phyloP scores from a whole-genome alignment of 2,888 invertebrate genomes.

The Villa cingulata region DNA sequence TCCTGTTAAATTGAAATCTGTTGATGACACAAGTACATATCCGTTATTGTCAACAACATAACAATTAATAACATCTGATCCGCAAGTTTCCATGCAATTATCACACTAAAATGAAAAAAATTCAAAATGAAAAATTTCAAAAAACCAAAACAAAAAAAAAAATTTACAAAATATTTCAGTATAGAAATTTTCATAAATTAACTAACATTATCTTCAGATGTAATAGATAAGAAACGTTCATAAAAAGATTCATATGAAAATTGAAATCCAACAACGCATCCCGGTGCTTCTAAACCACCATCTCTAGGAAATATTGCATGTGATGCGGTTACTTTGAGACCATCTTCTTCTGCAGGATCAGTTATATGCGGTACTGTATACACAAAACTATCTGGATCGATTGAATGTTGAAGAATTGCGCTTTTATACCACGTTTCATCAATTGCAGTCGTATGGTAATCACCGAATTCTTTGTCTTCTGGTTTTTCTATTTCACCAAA shows the following conservation, averaged over 20 bases:
- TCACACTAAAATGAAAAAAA: slow-evolving; percentile 31
- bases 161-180: no score
- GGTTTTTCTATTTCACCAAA: slow-evolving; percentile 43
- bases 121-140: not conserved
- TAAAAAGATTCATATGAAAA: slow-evolving; percentile 59
- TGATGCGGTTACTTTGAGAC: slow-evolving; percentile 62
- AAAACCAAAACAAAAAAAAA: not conserved
- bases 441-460: slow-evolving; percentile 58
- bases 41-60: slow-evolving; percentile 88
- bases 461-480: slow-evolving; percentile 53
- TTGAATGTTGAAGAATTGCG: slow-evolving; percentile 71
- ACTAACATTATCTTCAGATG: slow-evolving; percentile 38
- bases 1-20: slow-evolving; percentile 54
- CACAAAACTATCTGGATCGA: slow-evolving; percentile 62
- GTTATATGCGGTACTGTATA: slow-evolving; percentile 56
- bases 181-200: slow-evolving; percentile 11
- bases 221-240: slow-evolving; percentile 55
- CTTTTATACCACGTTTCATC: slow-evolving; percentile 88
- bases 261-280: slow-evolving; percentile 79
- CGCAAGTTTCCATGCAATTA: slow-evolving; percentile 42
- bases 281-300: slow-evolving; percentile 62
- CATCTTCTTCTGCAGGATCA: slow-evolving; percentile 35
- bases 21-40: slow-evolving; percentile 60
- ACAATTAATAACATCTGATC: slow-evolving; percentile 55
- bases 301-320: slow-evolving; percentile 73